Evolutionary conservation across 2,113 vertebrate species (phyloP).

Genomic region (Erythrolamprus reginae): DNA sequence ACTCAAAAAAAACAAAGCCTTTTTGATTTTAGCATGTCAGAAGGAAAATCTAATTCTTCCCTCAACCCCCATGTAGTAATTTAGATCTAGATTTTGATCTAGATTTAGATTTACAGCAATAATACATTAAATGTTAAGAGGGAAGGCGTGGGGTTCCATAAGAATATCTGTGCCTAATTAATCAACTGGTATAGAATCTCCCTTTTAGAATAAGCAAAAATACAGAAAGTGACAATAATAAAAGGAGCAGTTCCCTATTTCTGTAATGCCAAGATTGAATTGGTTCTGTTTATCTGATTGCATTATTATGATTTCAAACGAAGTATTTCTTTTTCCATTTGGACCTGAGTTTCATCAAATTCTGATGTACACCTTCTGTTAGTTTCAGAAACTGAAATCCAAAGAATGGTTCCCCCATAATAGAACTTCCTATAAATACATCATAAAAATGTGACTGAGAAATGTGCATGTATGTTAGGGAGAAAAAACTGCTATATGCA

Average conservation of each 20-base stretch:
- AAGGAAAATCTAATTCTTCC: not conserved
- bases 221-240: not conserved
- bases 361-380: not conserved
- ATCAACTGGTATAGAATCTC: not conserved
- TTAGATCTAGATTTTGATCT: not conserved
- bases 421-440: not conserved
- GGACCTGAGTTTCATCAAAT: not conserved
- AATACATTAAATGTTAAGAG: not conserved
- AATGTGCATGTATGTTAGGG: not conserved
- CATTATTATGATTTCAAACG: not conserved
- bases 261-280: not conserved
- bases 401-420: not conserved
- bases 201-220: not conserved
- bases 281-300: not conserved
- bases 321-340: not conserved
- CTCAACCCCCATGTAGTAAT: not conserved
- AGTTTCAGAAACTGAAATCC: not conserved
- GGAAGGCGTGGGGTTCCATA: not conserved
- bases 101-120: not conserved
- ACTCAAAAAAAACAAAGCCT: constrained; percentile 33
- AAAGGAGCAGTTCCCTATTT: not conserved
- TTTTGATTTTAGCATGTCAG: not conserved
- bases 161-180: not conserved
- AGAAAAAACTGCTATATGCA: not conserved
- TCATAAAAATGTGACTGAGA: not conserved